phyloP scores from a whole-genome alignment of 2,888 invertebrate genomes.

The Pollenia labialis region DNA sequence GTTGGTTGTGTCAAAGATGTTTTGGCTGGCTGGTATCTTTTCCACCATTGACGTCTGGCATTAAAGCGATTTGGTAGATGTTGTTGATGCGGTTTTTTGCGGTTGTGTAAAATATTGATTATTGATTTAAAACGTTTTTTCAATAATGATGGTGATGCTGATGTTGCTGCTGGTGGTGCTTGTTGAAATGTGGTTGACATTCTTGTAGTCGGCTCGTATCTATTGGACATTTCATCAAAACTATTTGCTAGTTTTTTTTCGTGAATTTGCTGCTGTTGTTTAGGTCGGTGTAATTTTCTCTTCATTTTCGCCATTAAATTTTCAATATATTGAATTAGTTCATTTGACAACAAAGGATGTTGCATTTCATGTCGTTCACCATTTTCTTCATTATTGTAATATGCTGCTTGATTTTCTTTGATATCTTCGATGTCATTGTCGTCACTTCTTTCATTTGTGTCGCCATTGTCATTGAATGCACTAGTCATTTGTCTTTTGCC shows the following conservation, averaged over 20 bases:
- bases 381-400: constrained; percentile 38
- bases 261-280: constrained; percentile 56
- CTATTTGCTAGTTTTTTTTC: constrained; percentile 69
- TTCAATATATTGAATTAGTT: constrained; percentile 58
- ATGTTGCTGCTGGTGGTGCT: constrained; percentile 74
- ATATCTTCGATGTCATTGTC: constrained; percentile 37
- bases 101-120: constrained; percentile 66
- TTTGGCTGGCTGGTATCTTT: constrained; percentile 54
- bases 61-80: constrained; percentile 55
- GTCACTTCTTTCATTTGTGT: constrained; percentile 52
- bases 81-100: constrained; percentile 51
- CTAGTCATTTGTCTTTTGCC: constrained; percentile 79
- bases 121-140: constrained; percentile 66
- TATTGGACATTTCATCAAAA: constrained; percentile 65
- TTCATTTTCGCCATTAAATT: constrained; percentile 73
- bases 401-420: constrained; percentile 32
- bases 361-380: constrained; percentile 53
- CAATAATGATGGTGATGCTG: constrained; percentile 57
- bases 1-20: constrained; percentile 30
- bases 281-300: constrained; percentile 73
- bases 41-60: constrained; percentile 65
- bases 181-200: constrained; percentile 77
- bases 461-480: constrained; percentile 32
- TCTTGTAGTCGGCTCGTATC: constrained; percentile 58
- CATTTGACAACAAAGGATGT: constrained; percentile 61